Evolutionary conservation across 2,113 vertebrate genomes (phyloP), one percentile per base, ranked within the genome.

Genomic region (Todiramphus saurophagus): DNA sequence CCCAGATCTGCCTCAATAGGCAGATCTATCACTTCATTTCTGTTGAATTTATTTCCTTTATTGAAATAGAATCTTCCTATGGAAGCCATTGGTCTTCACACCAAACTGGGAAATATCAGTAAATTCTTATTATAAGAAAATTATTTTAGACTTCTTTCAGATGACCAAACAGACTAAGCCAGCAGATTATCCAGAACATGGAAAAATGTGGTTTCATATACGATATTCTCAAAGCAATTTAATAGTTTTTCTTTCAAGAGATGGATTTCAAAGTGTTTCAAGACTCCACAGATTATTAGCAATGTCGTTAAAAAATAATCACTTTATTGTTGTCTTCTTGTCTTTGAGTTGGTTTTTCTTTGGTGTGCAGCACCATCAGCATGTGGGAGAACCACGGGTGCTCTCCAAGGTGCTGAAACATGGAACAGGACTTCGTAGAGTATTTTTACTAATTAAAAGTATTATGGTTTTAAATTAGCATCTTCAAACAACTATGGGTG

Each of bases 331-430:
- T 0, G 2, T 28, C 14, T 12, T 63, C 60, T 63, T 51, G 10
- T 44, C 19, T 46, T 24, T 16, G 16, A 7, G 21, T 16, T 69
- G 48, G 2, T 0, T 35, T 78, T 43, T 28, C 53, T 74, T 48
- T 20, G 46, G 10, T 16, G n/a, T 2, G 0, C 0, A 4, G 3
- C 10, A 16, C 9, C 19, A 3, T 0, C 37, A 41, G 44, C 1
- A 10, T 2, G 1, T 21, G 35, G 27, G 16, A 58, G 62, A 67
- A 30, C 41, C 48, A 2, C 2, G 5, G 31, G 31, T 7, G 83
- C 98, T 98, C 96, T 98, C 98, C 98, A 94, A 95, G 98, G 98
- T 98, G 10, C 98, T 98, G 98, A 98, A 97, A 76, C 46, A 7
- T 31, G 63, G 60, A 10, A 19, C 64, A 43, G 64, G 86, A 63